These are phyloP conservation scores for Brachymystax lenok DNA, from an alignment of 2,797 vertebrate genomes.

Conservation along the genomic window DNA sequence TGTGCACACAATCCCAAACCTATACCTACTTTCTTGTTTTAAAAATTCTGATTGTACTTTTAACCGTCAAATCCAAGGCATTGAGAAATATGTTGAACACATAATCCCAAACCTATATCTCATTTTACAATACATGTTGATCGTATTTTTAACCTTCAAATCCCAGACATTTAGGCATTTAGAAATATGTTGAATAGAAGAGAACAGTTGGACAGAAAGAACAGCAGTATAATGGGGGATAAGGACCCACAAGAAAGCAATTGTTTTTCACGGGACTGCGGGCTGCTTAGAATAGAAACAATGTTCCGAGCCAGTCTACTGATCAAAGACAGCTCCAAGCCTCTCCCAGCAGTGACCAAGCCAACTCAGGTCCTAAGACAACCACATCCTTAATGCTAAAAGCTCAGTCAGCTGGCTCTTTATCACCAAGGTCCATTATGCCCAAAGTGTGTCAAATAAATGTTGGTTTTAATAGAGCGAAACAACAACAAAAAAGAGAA, in stretches of 20 bases:
- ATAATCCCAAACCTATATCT: constrained; percentile 40
- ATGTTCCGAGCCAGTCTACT: constrained; percentile 39
- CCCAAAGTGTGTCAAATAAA: constrained; percentile 49
- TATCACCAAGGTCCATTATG: constrained; percentile 37
- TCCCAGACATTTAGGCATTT: constrained; percentile 18
- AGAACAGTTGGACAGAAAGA: constrained; percentile 24
- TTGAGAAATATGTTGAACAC: constrained; percentile 24
- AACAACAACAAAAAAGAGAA: constrained; percentile 16
- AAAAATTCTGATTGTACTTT: constrained; percentile 21
- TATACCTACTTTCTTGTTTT: constrained; percentile 8
- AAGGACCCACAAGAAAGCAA: constrained; percentile 66
- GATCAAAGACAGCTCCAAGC: constrained; percentile 43
- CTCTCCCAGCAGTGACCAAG: constrained; percentile 52
- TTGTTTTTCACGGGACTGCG: constrained; percentile 63
- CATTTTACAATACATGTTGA: constrained; percentile 7
- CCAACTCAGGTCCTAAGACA: constrained; percentile 49
- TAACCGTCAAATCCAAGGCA: constrained; percentile 25
- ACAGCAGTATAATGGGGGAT: constrained; percentile 53
- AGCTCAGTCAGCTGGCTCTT: constrained; percentile 33
- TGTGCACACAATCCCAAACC: constrained; percentile 38
- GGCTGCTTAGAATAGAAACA: constrained; percentile 54
- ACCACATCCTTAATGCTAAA: constrained; percentile 23
- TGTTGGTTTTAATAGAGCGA: constrained; percentile 36
- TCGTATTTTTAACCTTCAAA: constrained; percentile 29
- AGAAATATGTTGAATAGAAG: constrained; percentile 22